Percentiles rank a stretch among this genome's conserved stretches.
Evolutionary conservation across 2,888 invertebrate genomes (phyloP).

Genomic region (Amiota communis): DNA sequence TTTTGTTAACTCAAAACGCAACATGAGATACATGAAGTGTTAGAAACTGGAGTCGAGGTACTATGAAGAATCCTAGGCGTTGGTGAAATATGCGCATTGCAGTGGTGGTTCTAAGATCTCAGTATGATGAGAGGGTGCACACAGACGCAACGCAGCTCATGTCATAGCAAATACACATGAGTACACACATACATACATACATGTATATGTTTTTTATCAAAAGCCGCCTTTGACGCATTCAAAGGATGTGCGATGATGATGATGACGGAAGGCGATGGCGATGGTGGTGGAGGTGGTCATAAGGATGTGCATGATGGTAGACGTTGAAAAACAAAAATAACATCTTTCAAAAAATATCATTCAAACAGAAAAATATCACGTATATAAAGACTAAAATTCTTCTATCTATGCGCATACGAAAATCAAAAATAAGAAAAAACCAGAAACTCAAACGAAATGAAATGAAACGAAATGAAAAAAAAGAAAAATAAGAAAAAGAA

Average conservation of each 20-base stretch:
- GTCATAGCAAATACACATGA: not conserved
- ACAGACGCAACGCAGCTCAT: not conserved
- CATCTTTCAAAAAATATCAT: too few species aligned
- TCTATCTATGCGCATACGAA: constrained; percentile 10
- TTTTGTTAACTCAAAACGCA: constrained; percentile 51
- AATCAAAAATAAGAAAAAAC: constrained; percentile 40
- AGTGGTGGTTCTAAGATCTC: constrained; percentile 51
- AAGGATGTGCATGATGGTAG: too few species aligned
- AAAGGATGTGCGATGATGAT: not conserved
- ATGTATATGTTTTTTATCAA: constrained; percentile 66
- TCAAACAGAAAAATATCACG: too few species aligned
- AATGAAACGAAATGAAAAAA: constrained; percentile 43
- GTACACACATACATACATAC: constrained; percentile 1
- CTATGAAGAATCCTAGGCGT: not conserved
- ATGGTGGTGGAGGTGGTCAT: too few species aligned
- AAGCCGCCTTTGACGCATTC: constrained; percentile 59
- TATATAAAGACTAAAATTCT: too few species aligned
- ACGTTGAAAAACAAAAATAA: too few species aligned
- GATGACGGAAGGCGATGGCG: too few species aligned
- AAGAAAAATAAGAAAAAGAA: constrained; percentile 52
- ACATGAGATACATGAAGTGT: not conserved
- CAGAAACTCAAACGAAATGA: constrained; percentile 63
- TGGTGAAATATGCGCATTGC: constrained; percentile 52
- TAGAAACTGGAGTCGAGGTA: not conserved
- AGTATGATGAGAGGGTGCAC: constrained; percentile 18